phyloP scores from a whole-genome alignment of 2,888 invertebrate species.

The Agonopterix subpropinquella region DNA sequence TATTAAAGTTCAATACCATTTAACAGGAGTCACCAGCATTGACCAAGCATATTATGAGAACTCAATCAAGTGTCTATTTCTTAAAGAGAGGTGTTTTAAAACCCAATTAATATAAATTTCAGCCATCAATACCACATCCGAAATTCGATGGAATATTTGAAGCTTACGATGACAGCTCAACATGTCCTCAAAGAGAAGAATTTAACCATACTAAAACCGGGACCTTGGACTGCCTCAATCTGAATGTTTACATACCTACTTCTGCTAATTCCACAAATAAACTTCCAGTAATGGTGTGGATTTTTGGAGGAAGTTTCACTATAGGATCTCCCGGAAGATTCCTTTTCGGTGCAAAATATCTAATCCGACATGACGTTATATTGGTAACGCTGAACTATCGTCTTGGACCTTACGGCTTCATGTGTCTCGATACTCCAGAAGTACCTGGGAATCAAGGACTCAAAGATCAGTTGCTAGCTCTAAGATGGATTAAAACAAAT shows the following conservation, averaged over 20 bases:
- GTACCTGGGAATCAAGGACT: constrained; percentile 20
- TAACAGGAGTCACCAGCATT: too few species aligned
- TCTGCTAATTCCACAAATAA: constrained; percentile 4
- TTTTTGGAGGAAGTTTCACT: constrained; percentile 17
- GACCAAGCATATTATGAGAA: not conserved
- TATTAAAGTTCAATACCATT: too few species aligned
- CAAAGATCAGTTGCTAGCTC: constrained; percentile 17
- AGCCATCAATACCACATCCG: constrained; percentile 14
- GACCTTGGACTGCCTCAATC: constrained; percentile 24
- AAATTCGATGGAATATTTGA: constrained; percentile 22
- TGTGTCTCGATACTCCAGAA: constrained; percentile 18
- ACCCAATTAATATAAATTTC: not conserved
- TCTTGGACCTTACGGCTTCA: constrained; percentile 20
- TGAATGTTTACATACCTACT: constrained; percentile 24
- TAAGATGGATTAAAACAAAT: constrained; percentile 18
- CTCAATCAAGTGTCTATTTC: not conserved
- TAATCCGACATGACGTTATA: constrained; percentile 20
- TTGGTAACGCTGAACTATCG: constrained; percentile 22
- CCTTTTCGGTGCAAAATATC: constrained; percentile 16
- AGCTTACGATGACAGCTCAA: constrained; percentile 28
- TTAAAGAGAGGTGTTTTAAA: not conserved
- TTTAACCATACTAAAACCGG: constrained; percentile 19
- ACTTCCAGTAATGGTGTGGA: constrained; percentile 18
- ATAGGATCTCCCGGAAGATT: constrained; percentile 10
- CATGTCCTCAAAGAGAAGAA: constrained; percentile 29